Conservation (phyloP, 2,888 invertebrate genomes). For the Pteria penguin region DNA sequence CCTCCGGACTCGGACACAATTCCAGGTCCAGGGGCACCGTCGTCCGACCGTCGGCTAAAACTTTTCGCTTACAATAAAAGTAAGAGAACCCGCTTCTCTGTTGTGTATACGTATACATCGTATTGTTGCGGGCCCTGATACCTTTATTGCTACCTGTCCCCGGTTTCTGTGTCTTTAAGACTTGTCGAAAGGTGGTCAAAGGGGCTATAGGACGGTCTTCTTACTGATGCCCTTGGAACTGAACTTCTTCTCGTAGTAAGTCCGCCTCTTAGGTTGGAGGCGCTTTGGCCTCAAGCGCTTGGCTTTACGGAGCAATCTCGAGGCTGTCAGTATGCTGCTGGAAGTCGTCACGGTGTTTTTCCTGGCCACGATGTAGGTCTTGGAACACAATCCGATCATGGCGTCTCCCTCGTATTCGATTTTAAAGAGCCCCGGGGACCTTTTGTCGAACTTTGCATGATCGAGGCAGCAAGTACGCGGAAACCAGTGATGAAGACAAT, state of each 20-base stretch:
- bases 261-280: too few relatives aligned
- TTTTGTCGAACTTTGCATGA: conserved; percentile 24
- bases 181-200: too few relatives aligned
- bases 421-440: conserved; percentile 18
- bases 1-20: too few relatives aligned
- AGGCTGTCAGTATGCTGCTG: background rate
- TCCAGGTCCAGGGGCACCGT: too few relatives aligned
- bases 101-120: conserved; percentile 6
- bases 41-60: background rate
- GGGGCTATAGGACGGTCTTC: conserved; percentile 27
- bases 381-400: conserved; percentile 33
- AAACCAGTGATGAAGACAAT: conserved; percentile 41
- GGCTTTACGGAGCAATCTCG: background rate
- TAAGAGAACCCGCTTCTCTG: conserved; percentile 16
- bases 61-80: conserved; percentile 34
- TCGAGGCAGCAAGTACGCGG: conserved; percentile 18
- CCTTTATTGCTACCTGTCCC: conserved; percentile 1
- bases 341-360: background rate
- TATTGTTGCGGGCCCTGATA: background rate
- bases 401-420: conserved; percentile 28
- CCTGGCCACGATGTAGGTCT: conserved; percentile 23
- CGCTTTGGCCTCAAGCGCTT: background rate
- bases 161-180: too few relatives aligned
- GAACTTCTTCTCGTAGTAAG: background rate
- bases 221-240: conserved; percentile 15